Base-by-base conservation (phyloP, 2,113 vertebrate species). In the Paedocypris sp. region DNA sequence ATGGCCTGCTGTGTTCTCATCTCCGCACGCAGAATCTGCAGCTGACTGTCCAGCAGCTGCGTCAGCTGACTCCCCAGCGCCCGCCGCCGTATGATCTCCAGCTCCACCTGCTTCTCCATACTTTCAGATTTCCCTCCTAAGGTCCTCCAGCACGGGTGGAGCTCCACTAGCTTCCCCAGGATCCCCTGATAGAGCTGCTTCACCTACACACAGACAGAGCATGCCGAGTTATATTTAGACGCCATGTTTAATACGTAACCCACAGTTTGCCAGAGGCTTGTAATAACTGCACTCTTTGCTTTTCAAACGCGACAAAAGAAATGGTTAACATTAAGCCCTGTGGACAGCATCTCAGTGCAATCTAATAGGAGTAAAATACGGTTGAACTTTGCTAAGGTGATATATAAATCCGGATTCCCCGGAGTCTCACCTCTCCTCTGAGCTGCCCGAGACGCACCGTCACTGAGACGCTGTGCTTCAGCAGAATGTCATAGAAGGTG, bases 391-490 rank as follows among this genome's bases (percentile, higher is more conserved):
- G 35, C 7, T 2, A 38, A 22, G 13, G 42, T 3, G 28, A n/a
- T 16, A 46, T 15, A 15, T 25, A 6, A 68, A 45, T 18, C 41
- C 20, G 45, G 41, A 46, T 46, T 19, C 2, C 23, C 7, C 12
- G 9, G 13, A 25, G 29, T 20, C 50, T 63, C 66, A 92, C 92
- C 89, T 97, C 91, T 22, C 86, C 82, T 54, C 83, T 89, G 65
- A 85, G 82, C 23, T 86, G 82, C n/a, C 83, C 83, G 68, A 97
- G 82, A 0, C 70, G 80, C 10, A 66, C 38, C 0, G 89, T 94
- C 59, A 97, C 84, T 1, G 87, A 79, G 2, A 87, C 75, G 4
- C 89, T 92, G 58, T 96, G 92, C 6, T 73, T 82, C 29, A 87
- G 79, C 53, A 96, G 75, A 1, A 90, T 79, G 22, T 80, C 80